Conservation (phyloP, 2,888 invertebrate genomes). For the Dermolepida albohirtum region DNA sequence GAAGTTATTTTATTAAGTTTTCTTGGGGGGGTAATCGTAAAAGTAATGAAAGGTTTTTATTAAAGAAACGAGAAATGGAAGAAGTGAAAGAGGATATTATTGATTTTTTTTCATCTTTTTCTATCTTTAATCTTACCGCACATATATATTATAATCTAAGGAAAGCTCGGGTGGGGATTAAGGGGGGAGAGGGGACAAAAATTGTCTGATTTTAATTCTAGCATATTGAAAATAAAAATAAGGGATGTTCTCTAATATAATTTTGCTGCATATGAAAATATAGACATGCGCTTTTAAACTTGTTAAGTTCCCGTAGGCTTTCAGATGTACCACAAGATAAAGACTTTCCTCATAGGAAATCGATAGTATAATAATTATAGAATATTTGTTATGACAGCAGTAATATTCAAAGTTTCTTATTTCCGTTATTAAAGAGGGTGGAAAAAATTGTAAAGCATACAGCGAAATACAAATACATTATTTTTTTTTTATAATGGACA, state of each 20-base stretch:
- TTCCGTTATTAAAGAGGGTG: slow-evolving; percentile 5
- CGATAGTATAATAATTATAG: slow-evolving; percentile 58
- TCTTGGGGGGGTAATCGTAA: slow-evolving; percentile 57
- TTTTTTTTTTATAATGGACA: slow-evolving; percentile 26
- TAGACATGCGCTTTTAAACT: slow-evolving; percentile 3
- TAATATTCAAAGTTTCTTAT: slow-evolving; percentile 11
- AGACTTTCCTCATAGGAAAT: slow-evolving; percentile 56
- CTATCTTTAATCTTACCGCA: neutral
- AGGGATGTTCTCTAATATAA: slow-evolving; percentile 37
- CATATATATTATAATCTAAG: slow-evolving; percentile 4
- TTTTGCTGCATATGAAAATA: neutral
- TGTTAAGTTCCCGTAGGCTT: slow-evolving; percentile 42
- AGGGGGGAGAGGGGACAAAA: too few relatives aligned
- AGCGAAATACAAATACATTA: slow-evolving; percentile 8
- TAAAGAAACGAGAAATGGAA: slow-evolving; percentile 16
- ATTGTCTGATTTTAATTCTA: slow-evolving; percentile 9
- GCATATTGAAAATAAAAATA: slow-evolving; percentile 26
- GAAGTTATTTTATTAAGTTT: slow-evolving; percentile 60
- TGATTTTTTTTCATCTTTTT: slow-evolving; percentile 19
- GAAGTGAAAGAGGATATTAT: slow-evolving; percentile 15
- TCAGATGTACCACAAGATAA: slow-evolving; percentile 55
- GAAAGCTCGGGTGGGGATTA: too few relatives aligned
- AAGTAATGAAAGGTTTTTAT: slow-evolving; percentile 57
- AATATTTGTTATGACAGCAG: slow-evolving; percentile 52
- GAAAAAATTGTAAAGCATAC: slow-evolving; percentile 25